Evolutionary conservation across 2,113 vertebrate genomes (phyloP).

Genomic region (Seriola dumerili): DNA sequence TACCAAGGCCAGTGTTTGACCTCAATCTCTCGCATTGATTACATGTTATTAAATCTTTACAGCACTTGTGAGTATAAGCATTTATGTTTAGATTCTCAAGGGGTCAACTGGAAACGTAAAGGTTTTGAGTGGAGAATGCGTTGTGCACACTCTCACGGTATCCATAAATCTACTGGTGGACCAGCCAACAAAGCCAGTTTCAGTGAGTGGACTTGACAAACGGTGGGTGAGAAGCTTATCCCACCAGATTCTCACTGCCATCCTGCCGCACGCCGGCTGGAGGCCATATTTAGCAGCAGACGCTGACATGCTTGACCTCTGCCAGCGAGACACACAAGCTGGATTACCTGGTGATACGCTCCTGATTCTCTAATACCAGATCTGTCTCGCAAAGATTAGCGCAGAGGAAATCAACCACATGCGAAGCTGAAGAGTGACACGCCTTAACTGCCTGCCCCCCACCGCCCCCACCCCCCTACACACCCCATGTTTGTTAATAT

Average conservation of each 20-base stretch:
- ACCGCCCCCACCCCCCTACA: background rate
- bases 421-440: slow-evolving; percentile 50
- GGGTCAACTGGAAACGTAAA: slow-evolving; percentile 17
- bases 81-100: slow-evolving; percentile 31
- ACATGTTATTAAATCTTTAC: slow-evolving; percentile 58
- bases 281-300: slow-evolving; percentile 71
- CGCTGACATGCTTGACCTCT: slow-evolving; percentile 72
- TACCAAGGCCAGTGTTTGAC: slow-evolving; percentile 21
- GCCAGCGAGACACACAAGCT: slow-evolving; percentile 62
- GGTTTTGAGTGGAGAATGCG: background rate
- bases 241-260: slow-evolving; percentile 33
- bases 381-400: slow-evolving; percentile 77
- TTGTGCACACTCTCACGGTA: background rate
- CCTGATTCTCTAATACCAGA: slow-evolving; percentile 76
- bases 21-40: slow-evolving; percentile 40
- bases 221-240: slow-evolving; percentile 62
- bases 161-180: slow-evolving; percentile 20
- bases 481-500: slow-evolving; percentile 16
- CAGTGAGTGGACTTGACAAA: slow-evolving; percentile 35
- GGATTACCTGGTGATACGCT: slow-evolving; percentile 78
- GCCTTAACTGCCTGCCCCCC: slow-evolving; percentile 6
- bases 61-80: slow-evolving; percentile 5
- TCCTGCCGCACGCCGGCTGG: slow-evolving; percentile 42
- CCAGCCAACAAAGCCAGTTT: background rate
- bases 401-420: slow-evolving; percentile 56